Base-by-base conservation (phyloP, 2,797 vertebrate species). In the Psittacula echo region DNA sequence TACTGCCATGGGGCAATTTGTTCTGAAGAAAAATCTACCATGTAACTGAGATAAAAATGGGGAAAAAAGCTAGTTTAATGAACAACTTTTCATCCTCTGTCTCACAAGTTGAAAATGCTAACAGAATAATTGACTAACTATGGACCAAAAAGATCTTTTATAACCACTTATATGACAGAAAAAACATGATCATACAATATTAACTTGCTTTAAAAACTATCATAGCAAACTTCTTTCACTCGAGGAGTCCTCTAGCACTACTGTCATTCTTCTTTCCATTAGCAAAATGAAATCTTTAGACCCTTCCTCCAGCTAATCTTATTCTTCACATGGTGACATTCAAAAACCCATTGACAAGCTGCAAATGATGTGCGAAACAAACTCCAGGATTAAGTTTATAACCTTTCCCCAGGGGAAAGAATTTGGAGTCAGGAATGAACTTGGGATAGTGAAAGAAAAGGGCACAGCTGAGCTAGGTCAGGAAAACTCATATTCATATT, bases 291-390 rank as follows among this genome's bases (percentile, higher is more conserved):
- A 79, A 64, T 87, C 65, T 74, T 67, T 65, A 83, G 72, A 65
- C 74, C 72, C 44, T 95, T 90, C 66, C 53, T 71, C 47, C 47
- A 64, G 73, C 47, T 89, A 77, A 77, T 48, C 82, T 87, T 96
- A 92, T 85, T 89, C 72, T 72, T 83, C 81, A 92, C 78, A n/a
- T 83, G 84, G 45, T 0, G 23, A 75, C 72, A 32, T 83, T 96
- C 90, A 95, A 90, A 92, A 96, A 85, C 81, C 84, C 94, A 96
- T 89, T 95, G 95, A 94, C 95, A 96, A 96, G 92, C 93, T 97
- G 96, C 81, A 97, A 96, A 97, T 96, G 94, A 96, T 96, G 93
- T 96, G 95, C 94, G 96, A 97, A 96, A 86, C 93, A 91, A 95
- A 94, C 94, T 95, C 75, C 50, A 61, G 94, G 93, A 96, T 96